Evolutionary conservation across 2,888 invertebrate species (phyloP).

Genomic region (Lobophora halterata): DNA sequence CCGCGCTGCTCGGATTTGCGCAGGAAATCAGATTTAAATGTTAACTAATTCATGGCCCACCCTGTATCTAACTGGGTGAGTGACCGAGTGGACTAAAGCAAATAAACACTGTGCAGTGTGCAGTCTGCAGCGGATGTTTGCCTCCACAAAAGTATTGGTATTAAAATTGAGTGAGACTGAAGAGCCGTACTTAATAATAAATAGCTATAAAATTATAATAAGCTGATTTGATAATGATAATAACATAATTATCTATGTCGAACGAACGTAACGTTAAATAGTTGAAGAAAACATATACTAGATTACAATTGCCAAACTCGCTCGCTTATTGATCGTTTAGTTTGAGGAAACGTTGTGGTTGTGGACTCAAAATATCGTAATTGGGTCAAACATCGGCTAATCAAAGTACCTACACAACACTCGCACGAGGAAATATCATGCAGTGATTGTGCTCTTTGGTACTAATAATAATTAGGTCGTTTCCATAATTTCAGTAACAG

Average conservation of each 20-base stretch:
- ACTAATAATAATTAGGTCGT: too few relatives aligned
- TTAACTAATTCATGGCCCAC: too few relatives aligned
- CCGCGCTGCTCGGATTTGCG: too few relatives aligned
- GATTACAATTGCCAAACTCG: slow-evolving; percentile 16
- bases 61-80: too few relatives aligned
- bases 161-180: slow-evolving; percentile 18
- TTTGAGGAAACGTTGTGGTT: neutral
- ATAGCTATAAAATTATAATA: slow-evolving; percentile 24
- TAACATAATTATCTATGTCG: slow-evolving; percentile 32
- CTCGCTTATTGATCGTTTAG: slow-evolving; percentile 7
- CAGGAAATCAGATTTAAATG: too few relatives aligned
- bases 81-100: slow-evolving; percentile 42
- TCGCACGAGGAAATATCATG: neutral
- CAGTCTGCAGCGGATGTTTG: slow-evolving; percentile 40
- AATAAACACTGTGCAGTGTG: too few relatives aligned
- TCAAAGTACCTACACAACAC: neutral
- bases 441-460: too few relatives aligned
- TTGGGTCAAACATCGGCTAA: slow-evolving; percentile 5
- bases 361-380: slow-evolving; percentile 3
- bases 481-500: too few relatives aligned
- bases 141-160: slow-evolving; percentile 31
- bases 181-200: slow-evolving; percentile 33
- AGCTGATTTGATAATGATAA: slow-evolving; percentile 29
- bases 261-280: slow-evolving; percentile 32
- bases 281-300: slow-evolving; percentile 20